phyloP scores from a whole-genome alignment of 1,140 invertebrate genomes.

The Papilio helenus region DNA sequence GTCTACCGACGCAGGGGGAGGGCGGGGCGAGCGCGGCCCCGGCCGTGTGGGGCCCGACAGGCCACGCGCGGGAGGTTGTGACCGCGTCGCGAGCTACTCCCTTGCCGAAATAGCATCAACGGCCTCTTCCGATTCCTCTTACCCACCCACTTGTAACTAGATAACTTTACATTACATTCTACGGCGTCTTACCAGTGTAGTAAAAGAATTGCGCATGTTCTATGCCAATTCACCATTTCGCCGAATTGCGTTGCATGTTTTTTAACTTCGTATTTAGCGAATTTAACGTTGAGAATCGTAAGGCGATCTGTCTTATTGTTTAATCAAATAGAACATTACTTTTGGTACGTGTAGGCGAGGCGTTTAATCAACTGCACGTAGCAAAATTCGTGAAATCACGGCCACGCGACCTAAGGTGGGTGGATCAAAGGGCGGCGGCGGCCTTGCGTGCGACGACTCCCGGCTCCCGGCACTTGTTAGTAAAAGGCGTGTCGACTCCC shows the following conservation, averaged over 20 bases:
- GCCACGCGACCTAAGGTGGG: conserved; percentile 81
- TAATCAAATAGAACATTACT: not conserved
- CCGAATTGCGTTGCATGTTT: not conserved
- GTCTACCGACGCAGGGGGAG: conserved; percentile 78
- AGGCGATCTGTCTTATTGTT: not conserved
- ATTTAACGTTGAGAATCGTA: not conserved
- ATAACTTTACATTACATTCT: not conserved
- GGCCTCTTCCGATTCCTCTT: conserved; percentile 56
- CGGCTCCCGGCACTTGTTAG: conserved; percentile 82
- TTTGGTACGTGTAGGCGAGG: not conserved
- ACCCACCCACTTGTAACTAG: conserved; percentile 51
- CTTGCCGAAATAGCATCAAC: conserved; percentile 74
- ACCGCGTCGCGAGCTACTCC: conserved; percentile 78
- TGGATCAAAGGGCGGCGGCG: conserved; percentile 82
- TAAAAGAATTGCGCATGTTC: conserved; percentile 12
- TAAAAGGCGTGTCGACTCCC: conserved; percentile 81
- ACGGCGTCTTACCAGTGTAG: not conserved
- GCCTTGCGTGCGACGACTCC: conserved; percentile 80
- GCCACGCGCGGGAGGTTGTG: conserved; percentile 81
- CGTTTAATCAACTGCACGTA: conserved; percentile 42
- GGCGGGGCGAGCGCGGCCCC: conserved; percentile 80
- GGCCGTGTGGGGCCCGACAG: conserved; percentile 79
- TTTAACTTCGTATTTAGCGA: not conserved
- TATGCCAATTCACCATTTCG: not conserved
- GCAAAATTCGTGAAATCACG: conserved; percentile 71